These are phyloP conservation scores for Tetraneura akinire DNA, from an alignment of 1,140 invertebrate species.

Conservation along the genomic window DNA sequence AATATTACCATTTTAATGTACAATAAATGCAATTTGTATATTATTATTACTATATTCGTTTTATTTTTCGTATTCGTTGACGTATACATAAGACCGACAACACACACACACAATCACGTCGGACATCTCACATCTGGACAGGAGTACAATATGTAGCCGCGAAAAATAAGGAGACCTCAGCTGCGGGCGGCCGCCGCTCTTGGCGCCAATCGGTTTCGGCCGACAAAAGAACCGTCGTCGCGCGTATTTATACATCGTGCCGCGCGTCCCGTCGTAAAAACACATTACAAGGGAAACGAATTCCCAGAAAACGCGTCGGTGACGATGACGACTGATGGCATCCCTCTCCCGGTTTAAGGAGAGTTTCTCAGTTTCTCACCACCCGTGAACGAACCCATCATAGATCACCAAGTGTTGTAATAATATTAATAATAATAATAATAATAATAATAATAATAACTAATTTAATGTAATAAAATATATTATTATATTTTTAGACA, in stretches of 20 bases:
- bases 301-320: slow-evolving; percentile 27
- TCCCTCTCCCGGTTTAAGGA: too few species aligned
- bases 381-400: not conserved
- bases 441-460: too few species aligned
- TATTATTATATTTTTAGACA: too few species aligned
- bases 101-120: not conserved
- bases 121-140: not conserved
- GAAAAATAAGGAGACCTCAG: slow-evolving; percentile 7
- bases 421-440: too few species aligned
- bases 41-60: too few species aligned
- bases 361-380: too few species aligned
- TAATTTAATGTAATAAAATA: too few species aligned
- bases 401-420: not conserved
- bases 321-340: not conserved
- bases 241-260: not conserved
- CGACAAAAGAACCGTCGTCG: slow-evolving; percentile 34
- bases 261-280: not conserved
- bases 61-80: not conserved
- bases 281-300: slow-evolving; percentile 21
- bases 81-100: not conserved
- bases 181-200: not conserved
- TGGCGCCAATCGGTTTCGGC: slow-evolving; percentile 19
- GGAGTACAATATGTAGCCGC: not conserved
- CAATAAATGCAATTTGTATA: too few species aligned
- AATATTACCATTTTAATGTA: too few species aligned